These are phyloP conservation scores for Colaptes auratus DNA, from an alignment of 2,113 vertebrate species.

Conservation along the genomic window DNA sequence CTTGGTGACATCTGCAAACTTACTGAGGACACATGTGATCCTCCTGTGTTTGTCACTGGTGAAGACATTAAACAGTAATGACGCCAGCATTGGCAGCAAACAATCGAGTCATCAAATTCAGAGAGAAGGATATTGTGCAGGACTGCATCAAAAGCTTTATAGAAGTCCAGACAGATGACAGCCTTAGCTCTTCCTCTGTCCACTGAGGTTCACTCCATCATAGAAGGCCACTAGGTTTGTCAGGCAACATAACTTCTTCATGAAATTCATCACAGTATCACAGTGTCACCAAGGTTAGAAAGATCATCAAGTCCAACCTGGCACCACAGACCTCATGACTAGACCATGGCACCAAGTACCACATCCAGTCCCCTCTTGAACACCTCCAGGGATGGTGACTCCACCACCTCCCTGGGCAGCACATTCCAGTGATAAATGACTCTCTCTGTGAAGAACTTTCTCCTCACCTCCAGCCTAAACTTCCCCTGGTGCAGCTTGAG, in stretches of 20 bases:
- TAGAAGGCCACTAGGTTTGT: background rate
- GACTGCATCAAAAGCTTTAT: background rate
- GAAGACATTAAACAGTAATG: background rate
- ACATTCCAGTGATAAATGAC: no score
- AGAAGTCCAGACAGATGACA: background rate
- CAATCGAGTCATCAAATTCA: background rate
- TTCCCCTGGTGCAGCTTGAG: no score
- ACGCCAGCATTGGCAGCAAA: fast-evolving
- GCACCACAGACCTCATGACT: no score
- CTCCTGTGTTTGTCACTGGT: background rate
- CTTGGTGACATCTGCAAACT: background rate
- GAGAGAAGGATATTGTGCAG: background rate
- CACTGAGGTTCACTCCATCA: background rate
- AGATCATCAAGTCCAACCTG: no score
- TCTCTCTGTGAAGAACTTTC: no score
- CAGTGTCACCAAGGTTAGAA: no score
- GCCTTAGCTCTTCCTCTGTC: background rate
- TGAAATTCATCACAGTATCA: background rate
- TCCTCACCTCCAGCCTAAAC: no score
- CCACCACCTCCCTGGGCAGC: no score
- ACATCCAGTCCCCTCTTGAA: no score
- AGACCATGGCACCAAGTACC: no score
- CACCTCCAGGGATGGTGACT: no score
- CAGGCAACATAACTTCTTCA: background rate
- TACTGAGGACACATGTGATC: background rate